These are phyloP conservation scores for Hirtodrosophila duncani DNA, from an alignment of 2,888 invertebrate species.

Conservation along the genomic window DNA sequence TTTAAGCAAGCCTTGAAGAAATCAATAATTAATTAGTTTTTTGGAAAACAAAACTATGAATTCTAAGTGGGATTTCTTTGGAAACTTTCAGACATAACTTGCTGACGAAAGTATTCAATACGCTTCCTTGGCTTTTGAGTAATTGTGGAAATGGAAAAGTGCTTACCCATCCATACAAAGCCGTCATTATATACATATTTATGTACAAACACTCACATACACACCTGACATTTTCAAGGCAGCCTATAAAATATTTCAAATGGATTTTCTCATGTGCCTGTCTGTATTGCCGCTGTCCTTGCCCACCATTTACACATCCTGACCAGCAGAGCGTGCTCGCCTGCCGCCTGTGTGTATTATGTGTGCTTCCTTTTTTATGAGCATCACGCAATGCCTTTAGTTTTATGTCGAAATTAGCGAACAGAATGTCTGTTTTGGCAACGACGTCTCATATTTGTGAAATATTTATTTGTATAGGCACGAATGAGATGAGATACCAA, in stretches of 20 bases:
- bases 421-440: conserved; percentile 34
- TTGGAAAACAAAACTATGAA: too few relatives aligned
- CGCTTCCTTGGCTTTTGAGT: too few relatives aligned
- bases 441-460: conserved; percentile 35
- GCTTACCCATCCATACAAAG: conserved; percentile 1
- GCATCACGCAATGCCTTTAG: conserved; percentile 63
- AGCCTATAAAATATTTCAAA: conserved; percentile 53
- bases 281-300: conserved; percentile 31
- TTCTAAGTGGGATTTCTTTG: too few relatives aligned
- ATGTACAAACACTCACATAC: conserved; percentile 10
- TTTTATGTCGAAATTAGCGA: conserved; percentile 69
- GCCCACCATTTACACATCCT: conserved; percentile 7
- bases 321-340: not conserved
- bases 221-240: conserved; percentile 58
- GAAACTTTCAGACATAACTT: too few relatives aligned
- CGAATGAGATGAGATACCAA: too few relatives aligned
- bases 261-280: conserved; percentile 24
- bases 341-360: not conserved
- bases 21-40: too few relatives aligned
- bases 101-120: too few relatives aligned
- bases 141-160: conserved; percentile 43
- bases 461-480: conserved; percentile 32
- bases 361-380: conserved; percentile 43
- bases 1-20: too few relatives aligned
- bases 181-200: too few relatives aligned